These are phyloP conservation scores for Tympanoctomys barrerae DNA, from an alignment of 2,797 vertebrate species.

Conservation along the genomic window DNA sequence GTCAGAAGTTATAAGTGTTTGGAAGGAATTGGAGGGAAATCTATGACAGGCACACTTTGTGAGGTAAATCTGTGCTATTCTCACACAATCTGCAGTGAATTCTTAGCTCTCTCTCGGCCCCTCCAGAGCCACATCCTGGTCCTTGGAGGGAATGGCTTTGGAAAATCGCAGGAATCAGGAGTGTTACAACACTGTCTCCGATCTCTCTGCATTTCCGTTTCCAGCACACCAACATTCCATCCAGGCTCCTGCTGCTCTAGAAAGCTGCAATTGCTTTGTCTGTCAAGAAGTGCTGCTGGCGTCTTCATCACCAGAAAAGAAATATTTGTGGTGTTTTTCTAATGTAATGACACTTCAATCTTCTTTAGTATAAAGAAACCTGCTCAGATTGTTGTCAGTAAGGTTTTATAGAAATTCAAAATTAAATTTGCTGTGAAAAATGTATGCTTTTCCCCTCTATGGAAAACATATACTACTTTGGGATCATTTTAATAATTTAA, in stretches of 20 bases:
- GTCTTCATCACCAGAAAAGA: slow-evolving; percentile 36
- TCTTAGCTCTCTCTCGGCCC: background rate
- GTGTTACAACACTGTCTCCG: slow-evolving; percentile 11
- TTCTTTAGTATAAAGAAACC: slow-evolving; percentile 44
- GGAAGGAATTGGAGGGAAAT: background rate
- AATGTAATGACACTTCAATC: slow-evolving; percentile 2
- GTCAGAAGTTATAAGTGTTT: slow-evolving; percentile 38
- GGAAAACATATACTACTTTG: background rate
- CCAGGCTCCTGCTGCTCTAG: background rate
- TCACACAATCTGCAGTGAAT: background rate
- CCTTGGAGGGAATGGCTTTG: background rate
- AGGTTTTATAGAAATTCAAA: slow-evolving; percentile 66
- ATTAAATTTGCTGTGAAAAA: slow-evolving; percentile 57
- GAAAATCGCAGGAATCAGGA: slow-evolving; percentile 29
- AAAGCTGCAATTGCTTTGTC: slow-evolving; percentile 52
- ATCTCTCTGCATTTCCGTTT: slow-evolving; percentile 45
- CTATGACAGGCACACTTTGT: background rate
- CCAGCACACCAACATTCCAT: background rate
- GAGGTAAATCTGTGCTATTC: background rate
- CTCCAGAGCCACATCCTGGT: background rate
- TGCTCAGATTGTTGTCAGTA: slow-evolving; percentile 29
- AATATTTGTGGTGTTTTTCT: slow-evolving; percentile 49
- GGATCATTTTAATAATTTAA: slow-evolving; percentile 16
- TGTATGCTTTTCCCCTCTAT: slow-evolving; percentile 1
- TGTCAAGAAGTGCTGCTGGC: slow-evolving; percentile 27